These are phyloP conservation scores for Leucophenga montana DNA, from an alignment of 2,888 invertebrate genomes.

Conservation along the genomic window DNA sequence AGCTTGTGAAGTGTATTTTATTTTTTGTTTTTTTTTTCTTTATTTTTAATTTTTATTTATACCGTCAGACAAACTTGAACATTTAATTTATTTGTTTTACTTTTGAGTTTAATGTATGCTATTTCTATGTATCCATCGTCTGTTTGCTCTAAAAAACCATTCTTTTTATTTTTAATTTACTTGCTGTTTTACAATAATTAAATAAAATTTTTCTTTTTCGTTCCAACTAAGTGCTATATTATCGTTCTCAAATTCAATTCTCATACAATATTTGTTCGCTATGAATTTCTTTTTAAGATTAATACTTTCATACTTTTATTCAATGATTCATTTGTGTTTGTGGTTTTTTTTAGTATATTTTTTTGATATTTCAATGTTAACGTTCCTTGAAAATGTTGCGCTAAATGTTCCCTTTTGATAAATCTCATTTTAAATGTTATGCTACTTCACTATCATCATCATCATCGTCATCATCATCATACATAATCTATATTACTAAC, in stretches of 20 bases:
- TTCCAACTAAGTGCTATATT: conserved; percentile 37
- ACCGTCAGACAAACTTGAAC: conserved; percentile 68
- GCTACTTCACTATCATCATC: conserved; percentile 22
- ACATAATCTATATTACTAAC: background rate
- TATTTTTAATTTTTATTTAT: conserved; percentile 52
- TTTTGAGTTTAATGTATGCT: conserved; percentile 32
- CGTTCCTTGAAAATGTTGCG: conserved; percentile 45
- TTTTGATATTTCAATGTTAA: conserved; percentile 46
- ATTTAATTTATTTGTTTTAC: conserved; percentile 50
- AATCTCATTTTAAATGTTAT: conserved; percentile 34
- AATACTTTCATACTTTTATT: conserved; percentile 38
- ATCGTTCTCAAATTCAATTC: too few relatives aligned
- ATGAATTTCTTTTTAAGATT: conserved; percentile 53
- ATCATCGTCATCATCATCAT: background rate
- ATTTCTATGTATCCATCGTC: conserved; percentile 9
- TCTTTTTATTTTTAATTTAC: conserved; percentile 9
- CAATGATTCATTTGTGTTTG: conserved; percentile 30
- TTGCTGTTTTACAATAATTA: conserved; percentile 4
- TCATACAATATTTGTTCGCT: too few relatives aligned
- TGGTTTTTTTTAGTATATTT: conserved; percentile 39
- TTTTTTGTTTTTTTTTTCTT: conserved; percentile 35
- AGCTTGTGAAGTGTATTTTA: background rate
- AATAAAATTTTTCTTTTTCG: conserved; percentile 25
- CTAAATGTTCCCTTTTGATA: conserved; percentile 44
- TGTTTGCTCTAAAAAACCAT: too few relatives aligned